Percentiles rank a stretch among this genome's conserved stretches.
phyloP scores from a whole-genome alignment of 2,797 vertebrate species.

The Acomys russatus region DNA sequence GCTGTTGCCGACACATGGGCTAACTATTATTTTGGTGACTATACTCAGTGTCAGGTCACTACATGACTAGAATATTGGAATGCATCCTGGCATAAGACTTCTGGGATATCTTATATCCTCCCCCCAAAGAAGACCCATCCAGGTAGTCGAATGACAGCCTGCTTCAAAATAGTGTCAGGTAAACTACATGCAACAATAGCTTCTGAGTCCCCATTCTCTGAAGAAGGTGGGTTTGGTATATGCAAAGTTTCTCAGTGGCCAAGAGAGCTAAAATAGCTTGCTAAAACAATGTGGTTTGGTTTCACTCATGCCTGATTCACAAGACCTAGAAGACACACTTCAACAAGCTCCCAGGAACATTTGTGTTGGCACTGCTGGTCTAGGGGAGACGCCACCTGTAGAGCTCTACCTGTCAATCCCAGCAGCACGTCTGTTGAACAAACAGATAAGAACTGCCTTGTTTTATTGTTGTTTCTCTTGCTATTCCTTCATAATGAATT shows the following conservation, averaged over 20 bases:
- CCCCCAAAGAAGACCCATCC: neutral
- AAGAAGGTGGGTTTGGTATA: neutral
- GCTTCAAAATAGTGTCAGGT: neutral
- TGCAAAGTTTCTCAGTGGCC: neutral
- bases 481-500: conserved; percentile 1
- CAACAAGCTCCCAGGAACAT: neutral
- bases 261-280: neutral
- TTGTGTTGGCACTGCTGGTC: neutral
- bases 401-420: neutral
- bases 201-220: neutral
- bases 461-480: neutral
- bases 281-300: neutral
- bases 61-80: neutral
- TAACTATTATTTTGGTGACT: neutral
- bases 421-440: neutral
- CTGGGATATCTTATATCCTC: neutral
- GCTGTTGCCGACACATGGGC: neutral
- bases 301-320: neutral
- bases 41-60: neutral
- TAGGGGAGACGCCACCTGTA: neutral
- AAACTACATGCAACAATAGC: neutral
- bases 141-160: neutral
- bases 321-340: neutral
- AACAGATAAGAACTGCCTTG: neutral
- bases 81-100: neutral